These are phyloP conservation scores for Uromys caudimaculatus DNA, from an alignment of 2,797 vertebrate species.

Conservation along the genomic window DNA sequence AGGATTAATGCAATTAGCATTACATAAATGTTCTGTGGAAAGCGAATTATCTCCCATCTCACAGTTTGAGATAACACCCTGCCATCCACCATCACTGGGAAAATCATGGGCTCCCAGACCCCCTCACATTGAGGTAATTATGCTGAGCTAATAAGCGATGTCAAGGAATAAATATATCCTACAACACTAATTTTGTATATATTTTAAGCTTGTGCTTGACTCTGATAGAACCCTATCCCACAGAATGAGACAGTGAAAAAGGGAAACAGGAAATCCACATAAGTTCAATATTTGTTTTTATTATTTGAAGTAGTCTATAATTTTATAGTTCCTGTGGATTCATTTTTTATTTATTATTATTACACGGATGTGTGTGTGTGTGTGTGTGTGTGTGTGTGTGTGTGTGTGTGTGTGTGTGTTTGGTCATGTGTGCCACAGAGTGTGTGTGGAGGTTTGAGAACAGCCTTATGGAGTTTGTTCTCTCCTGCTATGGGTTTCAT, in stretches of 20 bases:
- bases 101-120: constrained; percentile 75
- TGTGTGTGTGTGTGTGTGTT: not conserved
- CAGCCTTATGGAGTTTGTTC: not conserved
- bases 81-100: constrained; percentile 81
- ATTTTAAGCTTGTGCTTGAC: constrained; percentile 75
- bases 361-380: not conserved
- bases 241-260: not conserved
- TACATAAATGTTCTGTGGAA: constrained; percentile 83
- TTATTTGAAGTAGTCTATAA: constrained; percentile 44
- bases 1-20: constrained; percentile 83
- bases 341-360: not conserved
- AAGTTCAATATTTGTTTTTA: not conserved
- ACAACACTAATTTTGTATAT: constrained; percentile 32
- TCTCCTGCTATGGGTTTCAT: not conserved
- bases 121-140: constrained; percentile 80
- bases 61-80: constrained; percentile 84
- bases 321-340: constrained; percentile 22
- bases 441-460: not conserved
- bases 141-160: constrained; percentile 78
- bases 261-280: not conserved
- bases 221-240: constrained; percentile 1
- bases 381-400: not conserved
- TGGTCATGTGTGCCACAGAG: not conserved
- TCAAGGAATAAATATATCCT: constrained; percentile 75
- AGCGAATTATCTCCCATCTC: constrained; percentile 84